Evolutionary conservation across 2,888 invertebrate species (phyloP), one percentile per base, ranked within the genome.

Genomic region (Exephanes ischioxanthus): DNA sequence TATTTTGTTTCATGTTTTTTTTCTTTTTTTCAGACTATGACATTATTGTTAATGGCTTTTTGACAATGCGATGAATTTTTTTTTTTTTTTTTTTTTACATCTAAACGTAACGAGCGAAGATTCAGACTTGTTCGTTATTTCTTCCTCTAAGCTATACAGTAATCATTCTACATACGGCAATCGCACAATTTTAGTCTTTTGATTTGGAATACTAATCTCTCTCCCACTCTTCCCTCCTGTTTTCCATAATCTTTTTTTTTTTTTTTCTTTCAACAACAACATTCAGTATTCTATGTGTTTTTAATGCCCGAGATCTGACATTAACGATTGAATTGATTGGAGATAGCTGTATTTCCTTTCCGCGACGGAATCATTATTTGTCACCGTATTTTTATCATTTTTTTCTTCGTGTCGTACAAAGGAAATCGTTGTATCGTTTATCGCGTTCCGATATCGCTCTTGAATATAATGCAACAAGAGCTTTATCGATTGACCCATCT

Each of bases 401-500:
- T 41, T 67, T 48, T 16, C 51, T 66, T 67, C n/a, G 33, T 45
- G 70, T 61, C 82, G 75, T 55, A 73, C 70, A 71, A 79, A 76
- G 72, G 63, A 80, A 75, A 79, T 85, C 82, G 82, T 85, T 83
- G 85, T 75, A 19, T 26, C 55, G 45, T 73, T 61, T 48, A 14
- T 22, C 41, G 48, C 58, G 30, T 73, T 82, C 75, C 63, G 58
- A n/a, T 51, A 14, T 55, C 58, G 58, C 58, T 71, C 37, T 68
- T 19, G 19, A n/a, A 14, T 22, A 61, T 16, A 48, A 33, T 70
- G n/a, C 16, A 30, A 67, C 37, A 9, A 37, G 51, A 37, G 22
- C 30, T 90, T 95, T 96, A 96, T 94, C 96, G 95, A 92, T 96
- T 96, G 86, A 96, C 95, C 96, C 96, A 96, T 90, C 96, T 94